Conservation (phyloP, 53 echinoderm and acorn worm species). For the Apostichopus leukothele region DNA sequence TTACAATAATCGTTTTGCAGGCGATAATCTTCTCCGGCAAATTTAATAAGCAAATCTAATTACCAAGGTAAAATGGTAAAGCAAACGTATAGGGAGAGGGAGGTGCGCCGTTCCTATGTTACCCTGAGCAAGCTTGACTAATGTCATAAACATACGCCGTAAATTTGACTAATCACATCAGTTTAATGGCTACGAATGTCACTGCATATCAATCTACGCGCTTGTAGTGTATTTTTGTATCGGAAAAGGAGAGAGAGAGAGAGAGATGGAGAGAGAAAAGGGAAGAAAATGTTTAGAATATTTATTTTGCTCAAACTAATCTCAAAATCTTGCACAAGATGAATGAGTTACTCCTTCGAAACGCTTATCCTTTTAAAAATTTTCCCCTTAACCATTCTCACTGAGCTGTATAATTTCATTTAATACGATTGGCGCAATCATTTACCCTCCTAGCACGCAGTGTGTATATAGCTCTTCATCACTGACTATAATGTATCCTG, state of each 20-base stretch:
- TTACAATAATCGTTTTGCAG: conserved; percentile 42
- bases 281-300: background rate
- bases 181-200: conserved; percentile 35
- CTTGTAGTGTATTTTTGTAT: background rate
- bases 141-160: conserved; percentile 42
- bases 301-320: conserved; percentile 6
- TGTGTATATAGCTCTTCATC: too few relatives aligned
- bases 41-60: conserved; percentile 44
- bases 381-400: background rate
- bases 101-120: conserved; percentile 12
- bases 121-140: conserved; percentile 33
- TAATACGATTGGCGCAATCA: too few relatives aligned
- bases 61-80: conserved; percentile 18
- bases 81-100: background rate
- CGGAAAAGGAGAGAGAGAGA: background rate
- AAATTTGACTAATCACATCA: conserved; percentile 39
- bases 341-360: conserved; percentile 4
- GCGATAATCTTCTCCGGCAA: conserved; percentile 34
- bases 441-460: too few relatives aligned
- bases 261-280: background rate
- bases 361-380: background rate
- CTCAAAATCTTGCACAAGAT: background rate
- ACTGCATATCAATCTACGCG: conserved; percentile 17
- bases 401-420: too few relatives aligned
- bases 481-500: too few relatives aligned